A percentile compares a stretch with the other conserved stretches of the same genome.
These are phyloP conservation scores for Scolopax mira DNA, from an alignment of 2,113 vertebrate species.

Conservation along the genomic window DNA sequence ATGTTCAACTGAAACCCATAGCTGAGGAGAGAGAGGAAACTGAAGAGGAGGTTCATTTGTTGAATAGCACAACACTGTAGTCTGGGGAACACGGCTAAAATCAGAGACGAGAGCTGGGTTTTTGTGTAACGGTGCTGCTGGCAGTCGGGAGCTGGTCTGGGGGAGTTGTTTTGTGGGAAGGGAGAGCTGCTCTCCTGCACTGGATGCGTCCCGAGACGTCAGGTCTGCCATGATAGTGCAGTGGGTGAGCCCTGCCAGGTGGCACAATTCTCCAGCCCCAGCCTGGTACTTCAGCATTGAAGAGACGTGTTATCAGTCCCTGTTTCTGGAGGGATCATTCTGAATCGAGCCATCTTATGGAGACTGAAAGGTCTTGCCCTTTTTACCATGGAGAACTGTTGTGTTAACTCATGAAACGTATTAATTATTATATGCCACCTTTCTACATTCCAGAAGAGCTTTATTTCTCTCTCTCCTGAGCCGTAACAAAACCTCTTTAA, in stretches of 20 bases:
- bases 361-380: constrained; percentile 74
- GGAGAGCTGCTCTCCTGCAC: constrained; percentile 55
- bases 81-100: constrained; percentile 39
- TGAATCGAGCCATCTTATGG: constrained; percentile 76
- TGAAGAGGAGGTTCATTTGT: constrained; percentile 87
- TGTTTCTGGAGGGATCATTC: constrained; percentile 68
- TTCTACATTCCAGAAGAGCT: constrained; percentile 81
- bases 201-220: constrained; percentile 58
- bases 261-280: constrained; percentile 25
- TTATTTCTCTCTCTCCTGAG: constrained; percentile 71
- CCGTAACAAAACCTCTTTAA: constrained; percentile 67
- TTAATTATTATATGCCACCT: constrained; percentile 63
- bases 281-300: constrained; percentile 58
- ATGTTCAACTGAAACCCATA: constrained; percentile 96
- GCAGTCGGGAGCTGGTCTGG: constrained; percentile 57
- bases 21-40: constrained; percentile 79
- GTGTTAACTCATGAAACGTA: constrained; percentile 70
- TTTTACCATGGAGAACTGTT: constrained; percentile 70
- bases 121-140: constrained; percentile 61
- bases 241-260: not conserved
- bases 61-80: constrained; percentile 90
- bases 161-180: not conserved
- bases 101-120: constrained; percentile 45
- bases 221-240: constrained; percentile 67
- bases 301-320: constrained; percentile 52